Conservation (phyloP, 2,888 invertebrate species). For the Chrysolina americana region DNA sequence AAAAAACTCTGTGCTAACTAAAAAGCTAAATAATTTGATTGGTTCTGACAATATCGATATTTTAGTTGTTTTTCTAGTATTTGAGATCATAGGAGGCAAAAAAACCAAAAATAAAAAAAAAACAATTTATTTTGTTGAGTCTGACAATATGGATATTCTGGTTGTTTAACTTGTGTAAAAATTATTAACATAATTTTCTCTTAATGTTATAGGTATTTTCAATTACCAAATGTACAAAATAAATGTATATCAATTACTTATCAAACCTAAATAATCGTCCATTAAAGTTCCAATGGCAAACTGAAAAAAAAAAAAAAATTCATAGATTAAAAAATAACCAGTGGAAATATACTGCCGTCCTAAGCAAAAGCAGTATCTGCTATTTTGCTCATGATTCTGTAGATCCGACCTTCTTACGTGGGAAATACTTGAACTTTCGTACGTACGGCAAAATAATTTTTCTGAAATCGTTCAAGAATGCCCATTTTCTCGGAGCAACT, state of each 20-base stretch:
- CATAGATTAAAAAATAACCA: background rate
- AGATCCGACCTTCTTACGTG: too few species aligned
- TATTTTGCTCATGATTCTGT: too few species aligned
- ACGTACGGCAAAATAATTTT: too few species aligned
- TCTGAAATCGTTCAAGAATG: too few species aligned
- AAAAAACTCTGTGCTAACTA: too few species aligned
- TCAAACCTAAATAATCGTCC: conserved; percentile 96
- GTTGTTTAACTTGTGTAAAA: background rate
- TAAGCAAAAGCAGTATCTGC: too few species aligned
- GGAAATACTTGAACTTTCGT: too few species aligned
- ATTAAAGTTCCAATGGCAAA: conserved; percentile 99
- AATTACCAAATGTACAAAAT: background rate
- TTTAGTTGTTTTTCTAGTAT: too few species aligned
- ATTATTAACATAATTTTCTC: background rate
- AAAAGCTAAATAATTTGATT: too few species aligned
- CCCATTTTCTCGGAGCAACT: too few species aligned
- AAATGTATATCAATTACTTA: conserved; percentile 64
- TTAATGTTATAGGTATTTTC: background rate
- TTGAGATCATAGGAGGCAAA: background rate
- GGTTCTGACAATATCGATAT: too few species aligned
- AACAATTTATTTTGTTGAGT: conserved; percentile 1
- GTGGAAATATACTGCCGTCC: too few species aligned
- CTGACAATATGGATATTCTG: background rate
- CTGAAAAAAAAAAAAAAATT: conserved; percentile 74
- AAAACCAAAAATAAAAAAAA: background rate